These are phyloP conservation scores for Drosophila fungiperda DNA, from an alignment of 2,888 invertebrate genomes.

Conservation along the genomic window DNA sequence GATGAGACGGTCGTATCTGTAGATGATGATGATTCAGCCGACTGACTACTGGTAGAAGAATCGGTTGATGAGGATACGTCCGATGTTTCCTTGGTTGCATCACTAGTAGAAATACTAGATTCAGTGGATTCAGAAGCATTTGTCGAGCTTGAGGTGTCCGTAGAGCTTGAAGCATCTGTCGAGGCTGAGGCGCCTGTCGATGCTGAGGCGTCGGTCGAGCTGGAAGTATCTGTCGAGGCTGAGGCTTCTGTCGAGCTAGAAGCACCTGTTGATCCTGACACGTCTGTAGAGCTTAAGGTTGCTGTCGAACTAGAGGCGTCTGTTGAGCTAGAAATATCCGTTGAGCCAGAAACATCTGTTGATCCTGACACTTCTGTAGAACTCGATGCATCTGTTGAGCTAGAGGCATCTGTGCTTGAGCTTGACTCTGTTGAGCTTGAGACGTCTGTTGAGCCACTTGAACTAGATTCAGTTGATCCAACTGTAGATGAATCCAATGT, in stretches of 20 bases:
- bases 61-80: slow-evolving; percentile 48
- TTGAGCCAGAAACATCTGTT: slow-evolving; percentile 15
- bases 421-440: slow-evolving; percentile 26
- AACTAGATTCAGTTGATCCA: slow-evolving; percentile 23
- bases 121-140: slow-evolving; percentile 37
- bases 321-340: slow-evolving; percentile 27
- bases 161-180: slow-evolving; percentile 30
- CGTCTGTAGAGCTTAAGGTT: too few relatives aligned
- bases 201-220: slow-evolving; percentile 38
- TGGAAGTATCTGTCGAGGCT: background rate
- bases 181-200: slow-evolving; percentile 43
- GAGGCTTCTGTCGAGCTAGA: background rate
- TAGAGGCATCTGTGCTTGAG: slow-evolving; percentile 33
- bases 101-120: slow-evolving; percentile 34
- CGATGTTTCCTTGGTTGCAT: slow-evolving; percentile 30
- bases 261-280: slow-evolving; percentile 28
- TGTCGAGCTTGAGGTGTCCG: slow-evolving; percentile 33
- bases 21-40: slow-evolving; percentile 40
- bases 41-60: slow-evolving; percentile 22
- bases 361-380: slow-evolving; percentile 36
- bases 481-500: slow-evolving; percentile 24
- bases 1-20: slow-evolving; percentile 50
- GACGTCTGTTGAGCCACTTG: slow-evolving; percentile 37
- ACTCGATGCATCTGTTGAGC: slow-evolving; percentile 23
- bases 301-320: slow-evolving; percentile 44